These are phyloP conservation scores for Eristalinus aeneus DNA, from an alignment of 2,888 invertebrate genomes.

Conservation along the genomic window DNA sequence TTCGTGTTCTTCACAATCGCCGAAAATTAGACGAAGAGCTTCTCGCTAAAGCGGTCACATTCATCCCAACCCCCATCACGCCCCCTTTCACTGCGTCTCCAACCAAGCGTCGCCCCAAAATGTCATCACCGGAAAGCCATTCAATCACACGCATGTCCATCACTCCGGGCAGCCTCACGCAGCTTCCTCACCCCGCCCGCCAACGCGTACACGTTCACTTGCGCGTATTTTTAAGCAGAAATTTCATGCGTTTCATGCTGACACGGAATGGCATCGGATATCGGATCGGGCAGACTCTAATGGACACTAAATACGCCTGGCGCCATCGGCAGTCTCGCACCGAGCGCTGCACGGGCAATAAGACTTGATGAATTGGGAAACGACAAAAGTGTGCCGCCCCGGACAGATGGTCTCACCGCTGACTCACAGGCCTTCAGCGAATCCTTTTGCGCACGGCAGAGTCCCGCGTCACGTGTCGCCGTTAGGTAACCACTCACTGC, in stretches of 20 bases:
- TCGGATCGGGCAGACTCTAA: neutral
- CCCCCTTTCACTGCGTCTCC: neutral
- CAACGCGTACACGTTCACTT: neutral
- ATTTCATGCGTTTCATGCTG: slow-evolving; percentile 1
- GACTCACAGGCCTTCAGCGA: neutral
- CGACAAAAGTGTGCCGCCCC: neutral
- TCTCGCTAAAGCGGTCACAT: neutral
- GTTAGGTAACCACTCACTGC: neutral
- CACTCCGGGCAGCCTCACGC: neutral
- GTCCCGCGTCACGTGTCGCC: neutral
- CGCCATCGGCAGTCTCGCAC: slow-evolving; percentile 1
- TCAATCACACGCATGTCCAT: neutral
- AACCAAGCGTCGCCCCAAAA: neutral
- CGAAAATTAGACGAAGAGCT: neutral
- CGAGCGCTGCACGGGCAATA: slow-evolving; percentile 1
- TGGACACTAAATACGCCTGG: slow-evolving; percentile 15
- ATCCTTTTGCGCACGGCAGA: neutral
- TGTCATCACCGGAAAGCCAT: slow-evolving; percentile 6
- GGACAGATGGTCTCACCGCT: neutral
- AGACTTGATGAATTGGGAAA: slow-evolving; percentile 4
- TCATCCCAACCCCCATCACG: neutral
- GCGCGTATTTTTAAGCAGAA: neutral
- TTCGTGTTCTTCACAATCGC: neutral
- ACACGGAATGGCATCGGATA: neutral
- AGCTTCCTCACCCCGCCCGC: neutral